Base-by-base conservation (phyloP, 1,140 invertebrate species). In the Saccostrea glomerata region DNA sequence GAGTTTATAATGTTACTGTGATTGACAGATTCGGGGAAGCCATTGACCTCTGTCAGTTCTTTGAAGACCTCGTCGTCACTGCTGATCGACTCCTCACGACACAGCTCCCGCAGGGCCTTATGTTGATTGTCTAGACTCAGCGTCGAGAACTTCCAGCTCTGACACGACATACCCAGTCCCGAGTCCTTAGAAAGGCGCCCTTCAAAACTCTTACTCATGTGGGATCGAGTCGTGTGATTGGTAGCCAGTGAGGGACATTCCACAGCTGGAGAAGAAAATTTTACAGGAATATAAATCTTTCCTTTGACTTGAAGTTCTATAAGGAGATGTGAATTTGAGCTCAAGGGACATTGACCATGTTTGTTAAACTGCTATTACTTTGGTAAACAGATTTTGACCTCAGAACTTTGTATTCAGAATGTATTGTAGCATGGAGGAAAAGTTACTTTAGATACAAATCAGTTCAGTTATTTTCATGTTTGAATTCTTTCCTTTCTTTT, bases 121-220 rank as follows among this genome's bases (percentile, higher is more conserved):
- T 84, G 54, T 6, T 56, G 83, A 25, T 84, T 84, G 54, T 84
- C 83, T 54, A 84, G n/a, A 56, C 83, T 84, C n/a, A 84, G 83
- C 4, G 54, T 84, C 7, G 56, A 84, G 20, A 58, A 77, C 70
- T 77, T 77, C 70, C 70, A 77, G 15, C 70, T 77, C 70, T 77
- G 70, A 30, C 70, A 30, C 3, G 70, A 77, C 7, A 77, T 23
- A 15, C 82, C 82, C 23, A 56, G 9, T 54, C 82, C 82, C 4
- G 82, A 84, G 20, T 84, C 82, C 20, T 84, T 84, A 20, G 82
- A 66, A 47, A 84, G 58, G 2, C 56, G 82, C 54, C 86, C 63
- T 20, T 87, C 86, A 0, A 87, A 60, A 56, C 89, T 89, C 77
- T 66, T 85, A 82, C 89, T 89, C 36, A 89, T 82, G 36, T 70